phyloP scores from a whole-genome alignment of 2,888 invertebrate genomes.

The Dendrolimus houi region DNA sequence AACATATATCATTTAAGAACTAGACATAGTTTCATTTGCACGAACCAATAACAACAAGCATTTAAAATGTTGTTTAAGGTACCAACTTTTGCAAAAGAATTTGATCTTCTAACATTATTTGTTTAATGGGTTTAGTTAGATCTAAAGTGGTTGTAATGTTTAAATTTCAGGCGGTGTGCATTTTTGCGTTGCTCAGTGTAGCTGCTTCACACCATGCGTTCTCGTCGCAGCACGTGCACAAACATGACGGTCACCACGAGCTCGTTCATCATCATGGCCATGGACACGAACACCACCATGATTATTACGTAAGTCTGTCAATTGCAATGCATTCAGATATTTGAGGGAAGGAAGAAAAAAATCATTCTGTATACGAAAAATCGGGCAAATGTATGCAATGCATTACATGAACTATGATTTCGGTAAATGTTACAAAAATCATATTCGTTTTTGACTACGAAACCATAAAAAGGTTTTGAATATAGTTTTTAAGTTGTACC shows the following conservation, averaged over 20 bases:
- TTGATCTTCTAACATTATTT: too few species aligned
- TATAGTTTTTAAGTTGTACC: too few species aligned
- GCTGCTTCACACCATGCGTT: slow-evolving; percentile 21
- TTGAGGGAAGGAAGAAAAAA: too few species aligned
- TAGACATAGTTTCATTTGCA: background rate
- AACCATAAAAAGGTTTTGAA: too few species aligned
- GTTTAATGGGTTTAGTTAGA: too few species aligned
- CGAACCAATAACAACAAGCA: background rate
- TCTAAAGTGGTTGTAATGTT: too few species aligned
- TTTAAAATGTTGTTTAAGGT: slow-evolving; percentile 5
- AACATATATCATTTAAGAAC: slow-evolving; percentile 7
- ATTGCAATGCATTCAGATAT: too few species aligned
- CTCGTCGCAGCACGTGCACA: slow-evolving; percentile 27
- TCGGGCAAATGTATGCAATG: too few species aligned
- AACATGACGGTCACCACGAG: slow-evolving; percentile 24
- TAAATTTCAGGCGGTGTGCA: background rate
- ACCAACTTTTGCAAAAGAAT: background rate
- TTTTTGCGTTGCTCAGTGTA: slow-evolving; percentile 9
- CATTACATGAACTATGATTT: too few species aligned
- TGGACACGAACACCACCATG: slow-evolving; percentile 15
- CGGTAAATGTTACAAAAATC: too few species aligned
- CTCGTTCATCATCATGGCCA: slow-evolving; percentile 11
- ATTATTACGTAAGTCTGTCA: slow-evolving; percentile 20
- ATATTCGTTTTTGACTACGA: too few species aligned
- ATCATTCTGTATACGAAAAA: too few species aligned